phyloP scores from a whole-genome alignment of 2,888 invertebrate species.

The Phortica magna region DNA sequence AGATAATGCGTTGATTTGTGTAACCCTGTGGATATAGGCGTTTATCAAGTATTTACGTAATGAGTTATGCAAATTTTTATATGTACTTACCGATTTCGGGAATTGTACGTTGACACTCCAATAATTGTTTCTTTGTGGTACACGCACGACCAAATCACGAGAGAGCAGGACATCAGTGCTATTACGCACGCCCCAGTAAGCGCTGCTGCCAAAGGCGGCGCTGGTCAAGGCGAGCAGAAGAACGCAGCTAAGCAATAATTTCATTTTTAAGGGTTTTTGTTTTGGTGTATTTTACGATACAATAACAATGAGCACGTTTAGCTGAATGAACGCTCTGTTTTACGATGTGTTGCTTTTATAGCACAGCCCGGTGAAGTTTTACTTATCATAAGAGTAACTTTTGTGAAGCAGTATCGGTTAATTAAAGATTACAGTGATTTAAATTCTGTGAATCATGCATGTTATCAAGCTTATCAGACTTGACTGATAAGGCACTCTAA shows the following conservation, averaged over 20 bases:
- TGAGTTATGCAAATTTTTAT: not conserved
- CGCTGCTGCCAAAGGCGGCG: slow-evolving; percentile 53
- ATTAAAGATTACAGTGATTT: slow-evolving; percentile 15
- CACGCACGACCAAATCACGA: slow-evolving; percentile 50
- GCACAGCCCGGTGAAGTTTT: not conserved
- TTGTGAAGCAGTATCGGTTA: slow-evolving; percentile 3
- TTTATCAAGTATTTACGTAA: not conserved
- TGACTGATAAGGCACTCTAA: slow-evolving; percentile 7
- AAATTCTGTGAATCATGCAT: slow-evolving; percentile 22
- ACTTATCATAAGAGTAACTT: not conserved
- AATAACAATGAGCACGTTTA: not conserved
- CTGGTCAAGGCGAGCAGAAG: slow-evolving; percentile 58
- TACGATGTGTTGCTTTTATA: slow-evolving; percentile 2
- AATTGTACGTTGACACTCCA: slow-evolving; percentile 51
- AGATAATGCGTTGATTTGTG: slow-evolving; percentile 50
- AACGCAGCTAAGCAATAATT: slow-evolving; percentile 54
- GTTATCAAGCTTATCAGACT: slow-evolving; percentile 12
- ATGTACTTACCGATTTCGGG: slow-evolving; percentile 55
- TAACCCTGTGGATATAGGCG: slow-evolving; percentile 49
- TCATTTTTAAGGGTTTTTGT: slow-evolving; percentile 45
- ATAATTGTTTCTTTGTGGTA: slow-evolving; percentile 52
- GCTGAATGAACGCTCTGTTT: not conserved
- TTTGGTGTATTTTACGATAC: not conserved
- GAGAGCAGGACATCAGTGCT: slow-evolving; percentile 50
- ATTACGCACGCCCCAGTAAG: slow-evolving; percentile 55